phyloP scores from a whole-genome alignment of 2,113 vertebrate genomes.

The Neoarius graeffei region DNA sequence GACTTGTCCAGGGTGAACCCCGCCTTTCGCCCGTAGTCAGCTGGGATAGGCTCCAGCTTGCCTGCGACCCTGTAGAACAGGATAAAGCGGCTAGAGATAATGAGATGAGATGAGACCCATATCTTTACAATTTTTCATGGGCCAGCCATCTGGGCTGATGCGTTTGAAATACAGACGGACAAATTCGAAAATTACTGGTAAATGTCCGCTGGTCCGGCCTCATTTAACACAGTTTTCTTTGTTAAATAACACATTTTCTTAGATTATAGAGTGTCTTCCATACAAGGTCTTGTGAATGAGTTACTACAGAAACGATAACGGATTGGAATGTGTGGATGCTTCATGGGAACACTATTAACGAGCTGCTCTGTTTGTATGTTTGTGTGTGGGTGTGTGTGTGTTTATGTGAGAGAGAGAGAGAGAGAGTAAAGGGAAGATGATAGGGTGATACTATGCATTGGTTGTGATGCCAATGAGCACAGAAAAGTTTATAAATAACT shows the following conservation, averaged over 20 bases:
- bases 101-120: too few relatives aligned
- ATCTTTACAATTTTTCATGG: too few relatives aligned
- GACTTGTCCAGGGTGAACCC: too few relatives aligned
- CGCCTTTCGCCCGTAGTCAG: too few relatives aligned
- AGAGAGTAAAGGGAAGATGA: conserved; percentile 57
- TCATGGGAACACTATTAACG: background rate
- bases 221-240: background rate
- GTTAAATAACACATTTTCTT: background rate
- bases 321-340: background rate
- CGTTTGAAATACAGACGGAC: too few relatives aligned
- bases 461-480: conserved; percentile 67
- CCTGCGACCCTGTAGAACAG: too few relatives aligned
- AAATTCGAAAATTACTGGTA: too few relatives aligned
- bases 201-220: too few relatives aligned
- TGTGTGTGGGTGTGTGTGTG: background rate
- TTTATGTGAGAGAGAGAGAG: background rate
- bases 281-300: background rate
- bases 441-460: conserved; percentile 50
- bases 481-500: conserved; percentile 76
- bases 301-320: background rate
- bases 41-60: too few relatives aligned
- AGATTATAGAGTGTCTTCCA: background rate
- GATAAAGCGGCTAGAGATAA: too few relatives aligned
- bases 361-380: background rate
- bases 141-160: too few relatives aligned